phyloP scores from a whole-genome alignment of 1,140 invertebrate genomes.

The Holcopasites calliopsidis region DNA sequence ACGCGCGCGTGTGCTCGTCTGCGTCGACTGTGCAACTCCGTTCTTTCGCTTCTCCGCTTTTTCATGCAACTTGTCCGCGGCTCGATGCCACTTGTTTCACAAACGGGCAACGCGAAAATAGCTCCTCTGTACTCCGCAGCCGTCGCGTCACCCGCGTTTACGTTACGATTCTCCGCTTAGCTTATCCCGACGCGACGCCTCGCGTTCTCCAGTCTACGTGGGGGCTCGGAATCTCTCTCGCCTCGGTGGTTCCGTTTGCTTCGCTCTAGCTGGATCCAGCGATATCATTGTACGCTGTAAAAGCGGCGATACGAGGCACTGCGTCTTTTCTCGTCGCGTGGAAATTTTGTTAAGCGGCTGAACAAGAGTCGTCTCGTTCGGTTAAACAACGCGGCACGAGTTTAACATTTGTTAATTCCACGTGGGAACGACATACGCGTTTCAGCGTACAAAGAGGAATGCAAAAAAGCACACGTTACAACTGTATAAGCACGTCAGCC shows the following conservation, averaged over 20 bases:
- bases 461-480: no score
- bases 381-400: conserved; percentile 28
- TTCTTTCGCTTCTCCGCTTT: conserved; percentile 8
- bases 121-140: conserved; percentile 18
- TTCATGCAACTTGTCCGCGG: conserved; percentile 4
- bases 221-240: conserved; percentile 17
- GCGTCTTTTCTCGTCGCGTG: conserved; percentile 32
- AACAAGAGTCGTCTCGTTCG: conserved; percentile 33
- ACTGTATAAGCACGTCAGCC: no score
- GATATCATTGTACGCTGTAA: no score
- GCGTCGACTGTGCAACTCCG: conserved; percentile 50
- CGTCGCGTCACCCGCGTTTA: not conserved
- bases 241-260: conserved; percentile 52
- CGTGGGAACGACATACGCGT: no score
- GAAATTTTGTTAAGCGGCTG: conserved; percentile 52
- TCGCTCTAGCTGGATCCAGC: conserved; percentile 40
- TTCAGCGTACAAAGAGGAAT: no score
- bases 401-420: conserved; percentile 1
- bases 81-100: conserved; percentile 45
- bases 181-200: conserved; percentile 38
- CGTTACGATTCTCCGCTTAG: conserved; percentile 36
- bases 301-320: conserved; percentile 30
- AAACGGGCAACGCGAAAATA: conserved; percentile 45
- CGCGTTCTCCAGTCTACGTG: not conserved
- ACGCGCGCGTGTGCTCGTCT: conserved; percentile 43